Evolutionary conservation across 2,113 vertebrate species (phyloP).

Genomic region (Hyla sarda): DNA sequence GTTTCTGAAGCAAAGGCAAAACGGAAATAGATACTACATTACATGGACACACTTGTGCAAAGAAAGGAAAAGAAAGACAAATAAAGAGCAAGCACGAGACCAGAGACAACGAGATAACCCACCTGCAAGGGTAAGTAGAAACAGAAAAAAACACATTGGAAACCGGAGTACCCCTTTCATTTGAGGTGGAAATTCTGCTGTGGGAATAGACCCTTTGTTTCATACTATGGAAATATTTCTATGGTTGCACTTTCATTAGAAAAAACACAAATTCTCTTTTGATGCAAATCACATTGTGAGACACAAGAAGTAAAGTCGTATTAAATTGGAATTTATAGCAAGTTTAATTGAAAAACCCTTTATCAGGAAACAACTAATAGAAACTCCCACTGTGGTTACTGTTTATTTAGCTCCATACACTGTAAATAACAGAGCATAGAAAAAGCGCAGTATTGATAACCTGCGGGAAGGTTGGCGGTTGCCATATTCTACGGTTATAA

Average conservation of each 20-base stretch:
- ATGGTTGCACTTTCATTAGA: neutral
- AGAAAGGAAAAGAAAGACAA: too few species aligned
- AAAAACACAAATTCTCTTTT: neutral
- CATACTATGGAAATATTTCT: neutral
- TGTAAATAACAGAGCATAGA: constrained; percentile 19
- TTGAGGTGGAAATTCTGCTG: too few species aligned
- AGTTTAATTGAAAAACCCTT: neutral
- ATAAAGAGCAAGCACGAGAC: too few species aligned
- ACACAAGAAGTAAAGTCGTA: neutral
- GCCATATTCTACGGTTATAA: neutral
- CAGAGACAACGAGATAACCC: too few species aligned
- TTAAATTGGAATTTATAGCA: neutral
- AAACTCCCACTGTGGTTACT: constrained; percentile 35
- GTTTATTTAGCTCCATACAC: constrained; percentile 1
- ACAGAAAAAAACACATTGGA: too few species aligned
- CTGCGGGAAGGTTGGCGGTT: constrained; percentile 1
- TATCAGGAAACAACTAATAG: constrained; percentile 30
- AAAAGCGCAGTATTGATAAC: constrained; percentile 35
- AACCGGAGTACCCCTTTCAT: too few species aligned
- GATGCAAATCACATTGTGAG: neutral
- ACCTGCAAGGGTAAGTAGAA: too few species aligned
- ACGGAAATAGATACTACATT: too few species aligned
- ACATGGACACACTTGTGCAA: too few species aligned
- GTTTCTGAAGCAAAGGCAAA: too few species aligned
- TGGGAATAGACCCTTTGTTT: too few species aligned